Percentiles rank a stretch among this genome's conserved stretches.
Conservation (phyloP, 1,140 invertebrate genomes). For the Brachionus rotundiformis region DNA sequence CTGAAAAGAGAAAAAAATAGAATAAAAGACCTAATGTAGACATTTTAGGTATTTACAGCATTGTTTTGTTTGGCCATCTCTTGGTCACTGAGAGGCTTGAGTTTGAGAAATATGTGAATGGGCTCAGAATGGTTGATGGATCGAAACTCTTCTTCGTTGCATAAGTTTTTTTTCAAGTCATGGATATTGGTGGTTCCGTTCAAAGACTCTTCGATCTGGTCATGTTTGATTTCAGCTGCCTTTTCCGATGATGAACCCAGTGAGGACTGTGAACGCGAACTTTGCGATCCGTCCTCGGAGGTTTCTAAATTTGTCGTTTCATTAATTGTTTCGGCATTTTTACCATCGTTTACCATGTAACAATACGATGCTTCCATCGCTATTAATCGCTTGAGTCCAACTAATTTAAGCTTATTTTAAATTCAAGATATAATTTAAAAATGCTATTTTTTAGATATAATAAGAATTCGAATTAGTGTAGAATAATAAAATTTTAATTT, state of each 20-base stretch:
- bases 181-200: not conserved
- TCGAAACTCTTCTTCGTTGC: slow-evolving; percentile 47
- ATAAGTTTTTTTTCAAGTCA: slow-evolving; percentile 21
- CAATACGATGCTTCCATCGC: slow-evolving; percentile 29
- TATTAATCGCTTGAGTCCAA: not conserved
- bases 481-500: not conserved
- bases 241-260: not conserved
- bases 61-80: slow-evolving; percentile 30
- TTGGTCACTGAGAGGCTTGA: slow-evolving; percentile 22
- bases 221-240: not conserved
- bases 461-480: not conserved
- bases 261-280: not conserved
- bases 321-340: not conserved
- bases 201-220: not conserved
- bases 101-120: slow-evolving; percentile 43
- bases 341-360: not conserved
- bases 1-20: not conserved
- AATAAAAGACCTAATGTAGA: not conserved
- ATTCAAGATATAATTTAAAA: not conserved
- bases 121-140: slow-evolving; percentile 47
- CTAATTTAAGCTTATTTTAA: slow-evolving; percentile 12
- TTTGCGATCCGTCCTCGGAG: not conserved
- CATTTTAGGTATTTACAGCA: not conserved
- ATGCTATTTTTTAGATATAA: not conserved
- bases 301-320: not conserved